Evolutionary conservation across 2,888 invertebrate genomes (phyloP).

Genomic region (Nephrotoma flavescens): DNA sequence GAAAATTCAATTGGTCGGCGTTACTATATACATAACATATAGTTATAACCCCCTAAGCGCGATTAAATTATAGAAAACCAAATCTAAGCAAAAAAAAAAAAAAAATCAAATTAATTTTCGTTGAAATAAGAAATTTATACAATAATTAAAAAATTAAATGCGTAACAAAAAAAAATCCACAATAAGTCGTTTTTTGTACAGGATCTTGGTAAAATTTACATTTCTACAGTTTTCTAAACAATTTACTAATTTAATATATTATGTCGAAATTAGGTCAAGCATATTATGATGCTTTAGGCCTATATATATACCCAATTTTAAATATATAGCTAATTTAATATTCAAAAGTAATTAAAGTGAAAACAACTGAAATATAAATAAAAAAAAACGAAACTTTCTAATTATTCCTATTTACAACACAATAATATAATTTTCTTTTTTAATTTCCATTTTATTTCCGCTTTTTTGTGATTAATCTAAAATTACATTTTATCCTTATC

Average conservation of each 20-base stretch:
- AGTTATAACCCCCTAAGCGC: not conserved
- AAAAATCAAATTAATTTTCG: not conserved
- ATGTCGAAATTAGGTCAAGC: not conserved
- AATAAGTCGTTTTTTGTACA: not conserved
- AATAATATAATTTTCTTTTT: not conserved
- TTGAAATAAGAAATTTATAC: not conserved
- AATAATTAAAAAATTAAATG: not conserved
- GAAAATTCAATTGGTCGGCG: not conserved
- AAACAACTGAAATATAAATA: not conserved
- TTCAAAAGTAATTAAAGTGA: not conserved
- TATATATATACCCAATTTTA: not conserved
- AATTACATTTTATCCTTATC: not conserved
- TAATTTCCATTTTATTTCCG: not conserved
- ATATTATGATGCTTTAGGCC: not conserved
- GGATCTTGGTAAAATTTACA: not conserved
- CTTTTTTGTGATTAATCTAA: not conserved
- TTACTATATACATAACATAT: not conserved
- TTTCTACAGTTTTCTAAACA: not conserved
- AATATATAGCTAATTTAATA: not conserved
- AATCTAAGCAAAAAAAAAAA: not conserved
- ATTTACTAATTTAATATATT: not conserved
- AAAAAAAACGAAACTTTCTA: not conserved
- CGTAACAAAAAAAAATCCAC: not conserved
- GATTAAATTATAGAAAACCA: not conserved
- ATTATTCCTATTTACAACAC: not conserved